Conservation (phyloP, 2,797 vertebrate species). For the Oreonectes daqikongensis region DNA sequence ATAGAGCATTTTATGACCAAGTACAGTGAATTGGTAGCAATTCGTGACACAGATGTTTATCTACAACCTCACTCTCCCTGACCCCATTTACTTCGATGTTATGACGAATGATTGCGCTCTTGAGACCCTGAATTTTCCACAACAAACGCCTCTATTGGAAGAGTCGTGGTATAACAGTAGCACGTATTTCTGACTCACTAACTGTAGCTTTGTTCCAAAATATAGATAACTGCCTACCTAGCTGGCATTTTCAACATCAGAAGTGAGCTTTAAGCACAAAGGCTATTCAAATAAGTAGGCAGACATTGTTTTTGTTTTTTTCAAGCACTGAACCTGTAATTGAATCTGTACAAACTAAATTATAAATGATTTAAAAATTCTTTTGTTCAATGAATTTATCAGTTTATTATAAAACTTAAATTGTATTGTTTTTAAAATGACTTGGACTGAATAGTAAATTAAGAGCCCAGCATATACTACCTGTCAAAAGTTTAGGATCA, state of each 20-base stretch:
- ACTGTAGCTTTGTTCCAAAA: neutral
- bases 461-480: too few species aligned
- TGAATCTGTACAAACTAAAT: too few species aligned
- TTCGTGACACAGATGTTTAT: neutral
- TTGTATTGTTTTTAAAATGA: too few species aligned
- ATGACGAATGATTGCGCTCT: neutral
- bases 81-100: neutral
- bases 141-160: neutral
- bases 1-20: conserved; percentile 5
- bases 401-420: too few species aligned
- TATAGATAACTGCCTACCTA: too few species aligned
- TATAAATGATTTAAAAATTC: too few species aligned
- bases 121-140: conserved; percentile 1
- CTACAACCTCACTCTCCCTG: neutral
- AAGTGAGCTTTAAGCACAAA: neutral
- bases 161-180: neutral
- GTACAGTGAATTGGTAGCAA: neutral
- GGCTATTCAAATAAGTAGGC: neutral
- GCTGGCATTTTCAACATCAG: neutral
- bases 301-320: too few species aligned
- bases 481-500: too few species aligned
- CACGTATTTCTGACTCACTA: neutral
- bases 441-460: too few species aligned
- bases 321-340: too few species aligned
- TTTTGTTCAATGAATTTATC: too few species aligned